Base-by-base conservation (phyloP, 2,113 vertebrate genomes). In the Jaculus jaculus region DNA sequence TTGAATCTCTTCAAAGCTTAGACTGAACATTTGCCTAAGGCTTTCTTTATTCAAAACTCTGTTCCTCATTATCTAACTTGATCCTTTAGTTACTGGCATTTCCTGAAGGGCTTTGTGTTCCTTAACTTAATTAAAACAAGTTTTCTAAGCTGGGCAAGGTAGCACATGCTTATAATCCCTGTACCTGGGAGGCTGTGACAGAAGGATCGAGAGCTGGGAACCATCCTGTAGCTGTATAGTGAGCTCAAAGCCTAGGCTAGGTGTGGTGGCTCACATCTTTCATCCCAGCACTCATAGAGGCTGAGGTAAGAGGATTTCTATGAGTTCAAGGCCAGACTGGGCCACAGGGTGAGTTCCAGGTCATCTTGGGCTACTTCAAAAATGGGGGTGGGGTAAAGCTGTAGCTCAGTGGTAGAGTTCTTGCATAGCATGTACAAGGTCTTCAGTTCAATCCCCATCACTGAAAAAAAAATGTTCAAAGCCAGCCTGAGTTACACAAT, bases 31-130 rank as follows among this genome's bases (percentile, higher is more conserved):
- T 88, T 94, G 32, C 65, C 79, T 77, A 89, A 87, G 51, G 65
- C 11, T 28, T 58, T 83, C n/a, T 42, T 75, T 72, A 87, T 87
- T 90, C 58, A 92, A 23, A 93, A 92, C 8, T n/a, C 28, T n/a
- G 60, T 71, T 63, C 13, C 34, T 91, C 23, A 26, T 85, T 88
- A 68, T 87, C 84, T 95, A 84, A 75, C 26, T 39, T 89, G 3
- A 75, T 69, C 72, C 75, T 86, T 95, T 24, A 66, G 7, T 82
- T 94, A 60, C 80, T 94, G 21, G 8, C 92, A 75, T 73, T 92
- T 95, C 77, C 75, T 79, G 3, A 95, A 24, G 23, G 42, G 7
- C 84, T 92, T 2, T 30, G 3, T 91, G 26, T 79, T 30, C 16
- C 79, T 34, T 69, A 77, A 90, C 39, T 83, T 68, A 54, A 81